These are phyloP conservation scores for Meliscaeva auricollis DNA, from an alignment of 2,888 invertebrate genomes.

Conservation along the genomic window DNA sequence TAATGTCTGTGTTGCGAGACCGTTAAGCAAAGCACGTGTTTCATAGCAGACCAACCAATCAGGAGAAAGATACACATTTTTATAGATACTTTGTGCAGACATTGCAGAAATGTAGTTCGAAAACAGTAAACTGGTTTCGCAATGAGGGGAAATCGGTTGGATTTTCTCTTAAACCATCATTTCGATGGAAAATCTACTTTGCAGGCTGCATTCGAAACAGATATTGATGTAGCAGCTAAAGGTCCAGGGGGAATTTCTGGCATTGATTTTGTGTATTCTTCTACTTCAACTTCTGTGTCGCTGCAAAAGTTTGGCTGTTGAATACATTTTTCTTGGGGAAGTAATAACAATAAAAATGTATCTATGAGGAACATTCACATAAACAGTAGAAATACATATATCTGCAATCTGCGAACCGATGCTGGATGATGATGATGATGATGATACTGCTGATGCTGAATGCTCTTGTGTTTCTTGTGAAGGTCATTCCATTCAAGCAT, in stretches of 20 bases:
- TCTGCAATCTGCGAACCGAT: constrained; percentile 50
- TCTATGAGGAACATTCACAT: constrained; percentile 48
- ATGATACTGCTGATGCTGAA: constrained; percentile 52
- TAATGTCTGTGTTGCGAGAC: constrained; percentile 20
- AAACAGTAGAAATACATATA: constrained; percentile 19
- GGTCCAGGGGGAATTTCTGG: constrained; percentile 11
- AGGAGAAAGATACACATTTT: constrained; percentile 31
- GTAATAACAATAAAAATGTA: constrained; percentile 74
- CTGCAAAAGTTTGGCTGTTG: constrained; percentile 56
- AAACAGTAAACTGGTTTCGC: constrained; percentile 43
- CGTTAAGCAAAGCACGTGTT: constrained; percentile 66
- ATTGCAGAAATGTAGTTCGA: constrained; percentile 58
- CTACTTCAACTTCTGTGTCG: constrained; percentile 5
- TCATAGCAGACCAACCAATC: neutral
- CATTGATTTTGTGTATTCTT: constrained; percentile 69
- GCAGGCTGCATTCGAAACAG: constrained; percentile 23
- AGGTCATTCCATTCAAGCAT: constrained; percentile 71
- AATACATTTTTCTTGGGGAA: constrained; percentile 53
- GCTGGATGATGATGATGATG: constrained; percentile 27
- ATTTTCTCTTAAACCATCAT: constrained; percentile 50
- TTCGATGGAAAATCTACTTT: constrained; percentile 7
- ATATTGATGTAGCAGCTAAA: neutral
- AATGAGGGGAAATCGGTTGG: constrained; percentile 44
- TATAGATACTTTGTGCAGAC: constrained; percentile 50
- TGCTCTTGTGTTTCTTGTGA: constrained; percentile 65